Base-by-base conservation (phyloP, 2,888 invertebrate species). In the Ophioninae sp. region DNA sequence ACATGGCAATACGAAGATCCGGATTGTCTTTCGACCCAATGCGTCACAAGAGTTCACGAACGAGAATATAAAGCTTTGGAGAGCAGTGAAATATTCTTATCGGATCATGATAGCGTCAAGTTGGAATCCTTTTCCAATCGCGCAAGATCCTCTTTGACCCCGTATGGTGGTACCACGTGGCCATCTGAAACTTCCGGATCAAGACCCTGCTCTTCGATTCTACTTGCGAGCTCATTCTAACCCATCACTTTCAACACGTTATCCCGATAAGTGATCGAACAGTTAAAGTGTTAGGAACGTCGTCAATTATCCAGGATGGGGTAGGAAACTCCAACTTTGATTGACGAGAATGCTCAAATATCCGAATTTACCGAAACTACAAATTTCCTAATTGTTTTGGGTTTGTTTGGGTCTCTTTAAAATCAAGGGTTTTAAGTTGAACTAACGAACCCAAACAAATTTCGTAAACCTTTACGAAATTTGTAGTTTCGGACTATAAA, bases 81-180 rank as follows among this genome's bases (percentile, higher is more conserved):
- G 56, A 56, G 23, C 65, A 56, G 71, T 78, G 56, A 81, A 81
- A 83, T 83, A 81, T 83, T 78, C 78, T 67, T 75, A 75, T 83
- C 81, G 78, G 80, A 83, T 81, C 77, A 71, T 58, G 74, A 83
- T 83, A 81, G 64, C 23, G 74, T 75, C 78, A 39, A 65, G 20
- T 39, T 56, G n/a, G 61, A 78, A 83, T 81, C 69, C 81, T 67
- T 81, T 75, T 74, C 65, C 78, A 72, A 83, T 81, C 67, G 74
- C 69, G 79, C 64, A 56, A 39, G 22, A 58, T 59, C 56, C 39
- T 41, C 74, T 51, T 77, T 63, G 44, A 73, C 39, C 63, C 9
- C 37, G 67, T 58, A 81, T 81, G 41, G 67, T 64, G 51, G 58
- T 30, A 68, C 56, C 56, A 30, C 51, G 51, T 17, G 51, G 17